A percentile compares a stretch with the other conserved stretches of the same genome.
Evolutionary conservation across 2,888 invertebrate species (phyloP).

Genomic region (Parapristionchus giblindavisi): DNA sequence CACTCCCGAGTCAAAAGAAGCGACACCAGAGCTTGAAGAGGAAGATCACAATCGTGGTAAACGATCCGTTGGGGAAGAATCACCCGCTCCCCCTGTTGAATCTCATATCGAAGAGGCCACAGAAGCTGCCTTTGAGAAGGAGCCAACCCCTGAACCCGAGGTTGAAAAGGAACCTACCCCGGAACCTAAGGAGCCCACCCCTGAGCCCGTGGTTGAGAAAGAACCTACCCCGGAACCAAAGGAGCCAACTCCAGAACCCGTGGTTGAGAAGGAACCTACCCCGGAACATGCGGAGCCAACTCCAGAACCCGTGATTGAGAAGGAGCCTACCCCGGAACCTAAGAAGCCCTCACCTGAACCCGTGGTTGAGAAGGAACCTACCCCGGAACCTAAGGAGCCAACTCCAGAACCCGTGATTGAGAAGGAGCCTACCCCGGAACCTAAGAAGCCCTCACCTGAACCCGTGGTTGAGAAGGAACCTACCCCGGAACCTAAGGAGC

Average conservation of each 20-base stretch:
- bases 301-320: too few relatives aligned
- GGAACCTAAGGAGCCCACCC: neutral
- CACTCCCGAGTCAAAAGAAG: neutral
- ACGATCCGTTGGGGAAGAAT: neutral
- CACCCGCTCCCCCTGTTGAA: neutral
- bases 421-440: neutral
- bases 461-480: neutral
- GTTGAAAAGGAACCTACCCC: neutral
- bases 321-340: conserved; percentile 12
- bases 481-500: conserved; percentile 9
- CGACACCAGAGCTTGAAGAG: neutral
- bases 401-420: neutral
- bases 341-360: conserved; percentile 13
- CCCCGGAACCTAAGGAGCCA: neutral
- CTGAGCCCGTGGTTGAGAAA: conserved; percentile 4
- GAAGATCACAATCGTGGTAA: neutral
- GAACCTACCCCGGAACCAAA: neutral
- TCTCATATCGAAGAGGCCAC: neutral
- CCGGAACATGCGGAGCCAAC: neutral
- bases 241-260: neutral
- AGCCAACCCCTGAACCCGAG: conserved; percentile 5
- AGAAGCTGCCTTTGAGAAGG: neutral
- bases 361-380: neutral
- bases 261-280: neutral
- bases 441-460: neutral